phyloP scores from a whole-genome alignment of 2,888 invertebrate species.

The Thymelicus sylvestris region DNA sequence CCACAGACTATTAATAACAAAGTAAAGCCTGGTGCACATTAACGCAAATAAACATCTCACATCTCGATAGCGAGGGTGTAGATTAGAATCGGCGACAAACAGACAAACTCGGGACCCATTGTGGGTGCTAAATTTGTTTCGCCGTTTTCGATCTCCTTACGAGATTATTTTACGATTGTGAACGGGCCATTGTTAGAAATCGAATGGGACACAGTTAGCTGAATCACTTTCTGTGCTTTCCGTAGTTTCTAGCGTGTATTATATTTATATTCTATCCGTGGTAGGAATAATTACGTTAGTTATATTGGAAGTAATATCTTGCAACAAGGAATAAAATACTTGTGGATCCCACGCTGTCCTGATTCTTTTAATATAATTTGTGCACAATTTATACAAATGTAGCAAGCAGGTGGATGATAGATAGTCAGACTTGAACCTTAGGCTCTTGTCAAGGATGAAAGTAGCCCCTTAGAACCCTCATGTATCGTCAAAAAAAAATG shows the following conservation, averaged over 20 bases:
- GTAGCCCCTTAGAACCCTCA: too few relatives aligned
- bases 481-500: not conserved
- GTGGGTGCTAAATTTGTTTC: conserved; percentile 82
- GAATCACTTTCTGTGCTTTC: conserved; percentile 20
- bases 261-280: conserved; percentile 3
- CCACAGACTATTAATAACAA: conserved; percentile 35
- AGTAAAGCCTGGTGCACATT: conserved; percentile 43
- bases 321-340: too few relatives aligned
- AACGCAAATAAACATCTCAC: conserved; percentile 66
- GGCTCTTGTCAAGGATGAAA: too few relatives aligned
- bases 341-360: too few relatives aligned
- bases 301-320: not conserved
- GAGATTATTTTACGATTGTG: conserved; percentile 78
- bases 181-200: conserved; percentile 61
- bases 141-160: conserved; percentile 77
- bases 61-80: conserved; percentile 73
- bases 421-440: too few relatives aligned
- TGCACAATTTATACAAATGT: too few relatives aligned
- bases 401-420: too few relatives aligned
- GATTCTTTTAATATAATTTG: too few relatives aligned
- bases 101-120: conserved; percentile 79
- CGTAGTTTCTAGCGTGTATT: not conserved
- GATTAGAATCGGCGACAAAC: conserved; percentile 67
- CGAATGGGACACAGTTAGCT: conserved; percentile 31
- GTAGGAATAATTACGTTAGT: not conserved